Percentiles rank a stretch among this genome's conserved stretches.
Conservation (phyloP, 2,113 vertebrate genomes). For the Balaeniceps rex region DNA sequence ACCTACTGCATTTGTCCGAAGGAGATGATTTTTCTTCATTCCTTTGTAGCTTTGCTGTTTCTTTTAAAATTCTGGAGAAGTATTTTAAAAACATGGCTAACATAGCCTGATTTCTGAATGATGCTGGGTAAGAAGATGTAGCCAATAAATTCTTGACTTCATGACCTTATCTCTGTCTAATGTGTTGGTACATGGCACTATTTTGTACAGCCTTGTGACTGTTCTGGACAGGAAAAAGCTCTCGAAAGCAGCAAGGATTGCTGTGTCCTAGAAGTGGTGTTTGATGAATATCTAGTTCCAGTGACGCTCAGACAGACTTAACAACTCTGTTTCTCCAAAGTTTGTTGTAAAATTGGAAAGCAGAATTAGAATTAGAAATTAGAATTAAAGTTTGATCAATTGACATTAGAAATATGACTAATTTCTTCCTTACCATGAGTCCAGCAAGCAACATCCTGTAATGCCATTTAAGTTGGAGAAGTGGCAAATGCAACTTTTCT, state of each 20-base stretch:
- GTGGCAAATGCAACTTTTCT: background rate
- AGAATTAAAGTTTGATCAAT: background rate
- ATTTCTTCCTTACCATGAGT: background rate
- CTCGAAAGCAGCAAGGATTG: background rate
- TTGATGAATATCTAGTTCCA: background rate
- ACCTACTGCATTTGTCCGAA: background rate
- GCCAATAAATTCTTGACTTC: background rate
- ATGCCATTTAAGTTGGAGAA: background rate
- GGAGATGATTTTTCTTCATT: background rate
- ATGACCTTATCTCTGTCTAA: background rate
- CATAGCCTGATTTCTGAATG: background rate
- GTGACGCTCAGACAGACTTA: background rate
- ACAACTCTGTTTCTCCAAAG: background rate
- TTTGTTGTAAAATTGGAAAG: background rate
- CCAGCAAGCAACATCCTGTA: background rate
- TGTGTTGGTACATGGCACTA: background rate
- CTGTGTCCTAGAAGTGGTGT: background rate
- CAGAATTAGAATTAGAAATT: background rate
- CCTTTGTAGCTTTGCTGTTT: background rate
- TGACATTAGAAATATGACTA: background rate
- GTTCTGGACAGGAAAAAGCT: background rate
- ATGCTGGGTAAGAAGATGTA: background rate
- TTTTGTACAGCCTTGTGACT: background rate
- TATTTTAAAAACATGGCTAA: background rate
- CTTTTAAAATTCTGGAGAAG: background rate